A percentile compares a stretch with the other conserved stretches of the same genome.
phyloP scores from a whole-genome alignment of 2,888 invertebrate species.

The Ochropleura plecta region DNA sequence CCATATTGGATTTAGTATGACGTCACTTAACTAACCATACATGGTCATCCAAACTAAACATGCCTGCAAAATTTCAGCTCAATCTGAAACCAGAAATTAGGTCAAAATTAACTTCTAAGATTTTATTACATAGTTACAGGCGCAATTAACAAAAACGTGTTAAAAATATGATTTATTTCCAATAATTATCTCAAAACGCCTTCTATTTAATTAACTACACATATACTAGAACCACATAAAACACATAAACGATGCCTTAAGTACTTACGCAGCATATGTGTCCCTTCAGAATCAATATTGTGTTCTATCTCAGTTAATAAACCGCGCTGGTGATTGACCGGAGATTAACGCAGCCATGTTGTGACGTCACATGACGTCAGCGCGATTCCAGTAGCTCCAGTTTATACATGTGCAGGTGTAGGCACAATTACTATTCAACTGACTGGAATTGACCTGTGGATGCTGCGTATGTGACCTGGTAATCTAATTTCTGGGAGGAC shows the following conservation, averaged over 20 bases:
- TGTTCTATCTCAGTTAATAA: constrained; percentile 44
- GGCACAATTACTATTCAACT: constrained; percentile 39
- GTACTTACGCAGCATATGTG: neutral
- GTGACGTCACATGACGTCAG: constrained; percentile 56
- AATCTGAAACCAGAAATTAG: too few species aligned
- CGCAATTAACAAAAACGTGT: too few species aligned
- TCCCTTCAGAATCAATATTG: neutral
- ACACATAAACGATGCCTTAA: neutral
- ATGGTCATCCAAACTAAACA: too few species aligned
- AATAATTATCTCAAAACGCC: too few species aligned
- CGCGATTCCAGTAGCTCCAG: constrained; percentile 27
- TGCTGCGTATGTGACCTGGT: constrained; percentile 19
- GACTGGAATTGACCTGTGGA: constrained; percentile 32
- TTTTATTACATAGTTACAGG: too few species aligned
- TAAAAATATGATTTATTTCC: too few species aligned
- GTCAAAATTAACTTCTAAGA: too few species aligned
- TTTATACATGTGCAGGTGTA: constrained; percentile 13
- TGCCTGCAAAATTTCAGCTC: too few species aligned
- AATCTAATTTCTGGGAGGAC: constrained; percentile 30
- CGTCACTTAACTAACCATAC: too few species aligned
- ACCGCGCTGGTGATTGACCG: constrained; percentile 64
- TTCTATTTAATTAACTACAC: too few species aligned
- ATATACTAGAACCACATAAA: too few species aligned
- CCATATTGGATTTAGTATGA: too few species aligned
- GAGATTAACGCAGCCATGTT: constrained; percentile 67